phyloP scores from a whole-genome alignment of 2,888 invertebrate genomes.

The Coremacera marginata region DNA sequence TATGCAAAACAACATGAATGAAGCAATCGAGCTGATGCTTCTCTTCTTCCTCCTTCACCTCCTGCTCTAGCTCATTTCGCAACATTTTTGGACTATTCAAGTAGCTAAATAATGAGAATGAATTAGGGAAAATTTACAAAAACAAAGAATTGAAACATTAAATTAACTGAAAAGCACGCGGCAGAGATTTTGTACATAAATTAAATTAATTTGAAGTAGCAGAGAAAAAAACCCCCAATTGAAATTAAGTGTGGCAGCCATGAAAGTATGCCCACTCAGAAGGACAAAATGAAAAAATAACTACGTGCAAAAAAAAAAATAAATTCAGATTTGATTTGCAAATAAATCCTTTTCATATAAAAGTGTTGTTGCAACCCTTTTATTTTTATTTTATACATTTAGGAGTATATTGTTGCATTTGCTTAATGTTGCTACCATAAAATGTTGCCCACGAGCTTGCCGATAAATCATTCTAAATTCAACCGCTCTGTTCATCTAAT shows the following conservation, averaged over 20 bases:
- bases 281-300: too few species aligned
- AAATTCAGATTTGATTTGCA: background rate
- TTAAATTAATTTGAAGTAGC: background rate
- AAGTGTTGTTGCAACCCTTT: background rate
- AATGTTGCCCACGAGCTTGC: background rate
- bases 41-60: background rate
- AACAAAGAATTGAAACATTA: background rate
- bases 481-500: constrained; percentile 60
- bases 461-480: constrained; percentile 62
- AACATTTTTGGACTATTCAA: too few species aligned
- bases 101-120: background rate
- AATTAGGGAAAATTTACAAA: background rate
- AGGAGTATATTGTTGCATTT: background rate
- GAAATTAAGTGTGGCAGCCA: too few species aligned
- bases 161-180: background rate
- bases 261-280: background rate
- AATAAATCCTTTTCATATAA: background rate
- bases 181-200: constrained; percentile 4
- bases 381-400: background rate
- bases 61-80: background rate
- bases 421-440: background rate
- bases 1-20: constrained; percentile 12
- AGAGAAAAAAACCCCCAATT: background rate
- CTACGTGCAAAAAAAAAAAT: too few species aligned
- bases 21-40: background rate